Base-by-base conservation (phyloP, 2,888 invertebrate species). In the Sinopyrophorus schimmeli region DNA sequence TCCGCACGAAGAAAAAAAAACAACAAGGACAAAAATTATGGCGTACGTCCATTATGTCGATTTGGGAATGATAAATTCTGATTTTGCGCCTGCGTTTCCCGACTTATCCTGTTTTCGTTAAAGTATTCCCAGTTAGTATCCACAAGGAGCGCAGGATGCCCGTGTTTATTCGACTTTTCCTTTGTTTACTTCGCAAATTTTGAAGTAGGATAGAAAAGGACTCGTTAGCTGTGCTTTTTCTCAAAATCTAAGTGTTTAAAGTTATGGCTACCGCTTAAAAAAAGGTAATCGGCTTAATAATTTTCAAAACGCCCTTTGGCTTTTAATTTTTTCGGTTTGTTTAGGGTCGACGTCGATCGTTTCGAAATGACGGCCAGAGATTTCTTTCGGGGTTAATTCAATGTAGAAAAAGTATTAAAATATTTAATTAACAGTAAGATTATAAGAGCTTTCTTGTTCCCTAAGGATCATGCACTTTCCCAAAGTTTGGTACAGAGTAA, bases 71-170 rank as follows among this genome's bases (percentile, higher is more conserved):
- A 32, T 28, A 38, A 12, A 16, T 26, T 21, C 26, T 37, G 37
- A 35, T 48, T 41, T 41, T 44, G 41, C 42, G 54, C 42, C 44
- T 51, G 52, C 46, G 54, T 51, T 40, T 43, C 21, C 6, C 10
- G 17, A n/a, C n/a, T 17, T 26, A 27, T 20, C 21, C 40, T 40
- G 11, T n/a, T n/a, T n/a, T n/a, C n/a, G n/a, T n/a, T n/a, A n/a
- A n/a, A n/a, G 57, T 41, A 47, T 51, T 53, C 53, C 55, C 55
- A 57, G 53, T 48, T 60, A 62, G 62, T 62, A 57, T 58, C 59
- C 52, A 57, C 24, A 60, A 59, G 59, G 62, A 58, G 50, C 47
- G 51, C 57, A 55, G 31, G 48, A 56, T 49, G 59, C 44, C 53
- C 55, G 53, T 57, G 46, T 35, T 39, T 38, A 31, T 28, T 31